A percentile compares a stretch with the other conserved stretches of the same genome.
These are phyloP conservation scores for Pediacus dermestoides DNA, from an alignment of 2,888 invertebrate genomes.

Conservation along the genomic window DNA sequence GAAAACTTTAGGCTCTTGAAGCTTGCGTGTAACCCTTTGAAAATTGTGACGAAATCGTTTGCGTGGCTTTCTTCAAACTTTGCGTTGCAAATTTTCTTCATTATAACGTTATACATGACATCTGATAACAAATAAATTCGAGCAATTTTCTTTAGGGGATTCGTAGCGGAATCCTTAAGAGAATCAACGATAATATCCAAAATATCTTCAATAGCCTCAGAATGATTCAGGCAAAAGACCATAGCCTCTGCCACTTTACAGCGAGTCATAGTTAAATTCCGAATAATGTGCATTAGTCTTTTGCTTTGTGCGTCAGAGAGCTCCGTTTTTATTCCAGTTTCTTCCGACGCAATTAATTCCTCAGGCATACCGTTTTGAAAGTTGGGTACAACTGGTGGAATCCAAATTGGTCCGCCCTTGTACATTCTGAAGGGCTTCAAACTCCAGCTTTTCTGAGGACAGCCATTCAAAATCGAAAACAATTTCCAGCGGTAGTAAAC, in stretches of 20 bases:
- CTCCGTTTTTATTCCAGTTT: slow-evolving; percentile 55
- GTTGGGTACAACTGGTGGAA: slow-evolving; percentile 87
- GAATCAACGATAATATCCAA: slow-evolving; percentile 86
- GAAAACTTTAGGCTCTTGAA: slow-evolving; percentile 67
- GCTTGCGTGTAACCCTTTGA: slow-evolving; percentile 67
- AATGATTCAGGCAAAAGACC: slow-evolving; percentile 97
- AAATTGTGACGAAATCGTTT: slow-evolving; percentile 66
- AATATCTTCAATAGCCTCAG: slow-evolving; percentile 89
- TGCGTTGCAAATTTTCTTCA: slow-evolving; percentile 73
- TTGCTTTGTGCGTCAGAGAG: slow-evolving; percentile 70
- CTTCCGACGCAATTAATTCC: slow-evolving; percentile 67
- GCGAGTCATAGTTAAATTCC: slow-evolving; percentile 73
- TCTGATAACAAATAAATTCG: slow-evolving; percentile 93
- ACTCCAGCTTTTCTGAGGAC: slow-evolving; percentile 82
- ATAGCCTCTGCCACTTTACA: slow-evolving; percentile 83
- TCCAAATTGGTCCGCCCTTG: slow-evolving; percentile 89
- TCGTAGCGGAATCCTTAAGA: slow-evolving; percentile 63
- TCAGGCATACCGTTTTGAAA: slow-evolving; percentile 96
- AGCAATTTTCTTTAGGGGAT: slow-evolving; percentile 81
- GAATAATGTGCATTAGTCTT: slow-evolving; percentile 81
- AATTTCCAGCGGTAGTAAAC: slow-evolving; percentile 81
- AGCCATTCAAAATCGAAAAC: slow-evolving; percentile 92
- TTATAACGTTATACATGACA: slow-evolving; percentile 90
- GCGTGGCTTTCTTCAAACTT: slow-evolving; percentile 10
- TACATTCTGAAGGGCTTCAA: slow-evolving; percentile 94